A percentile compares a stretch with the other conserved stretches of the same genome.
Evolutionary conservation across 2,888 invertebrate species (phyloP).

Genomic region (Eupeodes luniger): DNA sequence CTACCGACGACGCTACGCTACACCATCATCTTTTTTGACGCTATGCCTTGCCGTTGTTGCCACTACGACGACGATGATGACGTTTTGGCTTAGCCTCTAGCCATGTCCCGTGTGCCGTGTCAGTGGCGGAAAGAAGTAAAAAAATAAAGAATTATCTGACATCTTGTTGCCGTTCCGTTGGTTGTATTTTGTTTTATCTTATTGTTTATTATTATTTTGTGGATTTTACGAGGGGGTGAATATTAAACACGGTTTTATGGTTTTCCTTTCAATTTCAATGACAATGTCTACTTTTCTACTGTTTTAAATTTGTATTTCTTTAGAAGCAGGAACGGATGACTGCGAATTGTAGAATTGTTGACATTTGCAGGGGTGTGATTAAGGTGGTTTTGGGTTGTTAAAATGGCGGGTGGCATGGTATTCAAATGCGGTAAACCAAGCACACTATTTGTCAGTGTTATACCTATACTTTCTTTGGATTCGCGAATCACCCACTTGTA

Average conservation of each 20-base stretch:
- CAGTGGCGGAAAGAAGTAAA: slow-evolving; percentile 32
- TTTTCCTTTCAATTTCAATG: slow-evolving; percentile 32
- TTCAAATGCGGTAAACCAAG: slow-evolving; percentile 22
- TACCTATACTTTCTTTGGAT: slow-evolving; percentile 53
- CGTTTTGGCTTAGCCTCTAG: slow-evolving; percentile 34
- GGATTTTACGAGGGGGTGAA: slow-evolving; percentile 34
- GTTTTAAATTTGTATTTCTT: slow-evolving; percentile 14
- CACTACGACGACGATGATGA: slow-evolving; percentile 36
- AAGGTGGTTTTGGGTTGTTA: not conserved
- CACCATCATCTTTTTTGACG: not conserved
- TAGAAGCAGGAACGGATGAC: not conserved
- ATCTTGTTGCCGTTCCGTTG: slow-evolving; percentile 26
- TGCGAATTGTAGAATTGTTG: slow-evolving; percentile 5
- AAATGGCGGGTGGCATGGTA: slow-evolving; percentile 49
- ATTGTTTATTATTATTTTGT: slow-evolving; percentile 22
- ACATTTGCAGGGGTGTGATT: slow-evolving; percentile 47
- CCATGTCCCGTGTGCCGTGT: not conserved
- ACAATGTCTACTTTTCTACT: slow-evolving; percentile 41
- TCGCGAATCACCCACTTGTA: slow-evolving; percentile 54
- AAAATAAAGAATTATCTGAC: slow-evolving; percentile 57
- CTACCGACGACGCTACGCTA: not conserved
- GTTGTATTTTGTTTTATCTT: slow-evolving; percentile 4
- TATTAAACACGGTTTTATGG: slow-evolving; percentile 23
- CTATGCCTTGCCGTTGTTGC: not conserved
- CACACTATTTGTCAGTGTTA: slow-evolving; percentile 52